A percentile compares a stretch with the other conserved stretches of the same genome.
phyloP scores from a whole-genome alignment of 2,113 vertebrate species.

The Chunga burmeisteri region DNA sequence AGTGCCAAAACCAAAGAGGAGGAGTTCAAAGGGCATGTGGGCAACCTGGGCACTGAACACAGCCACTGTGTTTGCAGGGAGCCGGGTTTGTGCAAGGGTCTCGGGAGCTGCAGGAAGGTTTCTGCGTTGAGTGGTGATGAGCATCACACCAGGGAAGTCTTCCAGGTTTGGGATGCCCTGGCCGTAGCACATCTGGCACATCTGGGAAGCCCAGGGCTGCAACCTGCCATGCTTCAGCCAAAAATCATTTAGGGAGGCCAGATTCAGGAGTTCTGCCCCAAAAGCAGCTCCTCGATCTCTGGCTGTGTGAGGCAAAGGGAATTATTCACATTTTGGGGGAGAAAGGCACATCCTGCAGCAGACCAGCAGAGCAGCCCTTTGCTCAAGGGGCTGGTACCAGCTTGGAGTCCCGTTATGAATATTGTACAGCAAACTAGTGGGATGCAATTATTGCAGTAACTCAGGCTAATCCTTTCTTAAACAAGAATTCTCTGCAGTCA shows the following conservation, averaged over 20 bases:
- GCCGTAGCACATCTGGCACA: accelerated
- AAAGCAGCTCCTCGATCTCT: not conserved
- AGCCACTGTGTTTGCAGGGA: not conserved
- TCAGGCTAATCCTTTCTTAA: not conserved
- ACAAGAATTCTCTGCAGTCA: not conserved
- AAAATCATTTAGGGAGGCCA: not conserved
- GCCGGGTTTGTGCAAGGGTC: not conserved
- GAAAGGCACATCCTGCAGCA: not conserved
- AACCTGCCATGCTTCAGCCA: not conserved
- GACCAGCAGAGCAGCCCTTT: not conserved
- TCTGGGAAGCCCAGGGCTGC: not conserved
- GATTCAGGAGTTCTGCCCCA: not conserved
- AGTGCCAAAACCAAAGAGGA: not conserved
- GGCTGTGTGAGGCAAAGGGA: not conserved
- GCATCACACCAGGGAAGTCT: not conserved
- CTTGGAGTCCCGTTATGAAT: not conserved
- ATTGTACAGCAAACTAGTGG: not conserved
- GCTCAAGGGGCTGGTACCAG: not conserved
- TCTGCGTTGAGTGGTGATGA: accelerated
- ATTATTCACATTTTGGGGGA: not conserved
- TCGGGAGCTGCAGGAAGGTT: not conserved
- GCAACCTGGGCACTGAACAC: too few species aligned
- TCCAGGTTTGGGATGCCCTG: not conserved
- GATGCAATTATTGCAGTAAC: not conserved
- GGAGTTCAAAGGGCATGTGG: not conserved